Percentiles rank a stretch among this genome's conserved stretches.
Conservation (phyloP, 2,113 vertebrate genomes). For the Pelecanus crispus region DNA sequence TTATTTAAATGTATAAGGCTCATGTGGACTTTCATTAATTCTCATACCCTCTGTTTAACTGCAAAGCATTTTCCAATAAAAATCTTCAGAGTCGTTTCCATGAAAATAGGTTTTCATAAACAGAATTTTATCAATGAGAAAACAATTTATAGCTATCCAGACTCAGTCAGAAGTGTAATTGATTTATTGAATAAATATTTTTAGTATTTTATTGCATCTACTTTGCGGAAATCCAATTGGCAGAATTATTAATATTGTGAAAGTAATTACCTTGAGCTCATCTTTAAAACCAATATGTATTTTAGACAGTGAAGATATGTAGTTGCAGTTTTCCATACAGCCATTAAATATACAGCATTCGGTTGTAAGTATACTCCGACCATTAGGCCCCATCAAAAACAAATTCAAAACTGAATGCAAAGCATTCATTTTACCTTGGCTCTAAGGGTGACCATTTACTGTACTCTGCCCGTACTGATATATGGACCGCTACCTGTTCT, state of each 20-base stretch:
- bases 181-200: constrained; percentile 40
- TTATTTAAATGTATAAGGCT: not conserved
- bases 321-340: not conserved
- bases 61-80: constrained; percentile 17
- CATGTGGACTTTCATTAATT: not conserved
- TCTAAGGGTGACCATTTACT: not conserved
- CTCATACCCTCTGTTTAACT: not conserved
- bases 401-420: not conserved
- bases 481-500: not conserved
- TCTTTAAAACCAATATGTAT: constrained; percentile 4
- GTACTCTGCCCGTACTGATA: not conserved
- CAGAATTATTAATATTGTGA: constrained; percentile 37
- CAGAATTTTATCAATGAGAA: constrained; percentile 30
- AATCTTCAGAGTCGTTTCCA: not conserved
- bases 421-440: not conserved
- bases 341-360: not conserved
- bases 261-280: constrained; percentile 28
- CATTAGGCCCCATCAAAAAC: constrained; percentile 27
- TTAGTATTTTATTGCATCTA: constrained; percentile 9
- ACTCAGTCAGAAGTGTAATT: not conserved
- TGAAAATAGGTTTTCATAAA: constrained; percentile 21
- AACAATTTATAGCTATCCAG: not conserved
- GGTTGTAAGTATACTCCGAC: not conserved
- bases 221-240: constrained; percentile 19
- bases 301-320: not conserved